These are phyloP conservation scores for Cyanoderma ruficeps DNA, from an alignment of 2,113 vertebrate species.

Conservation along the genomic window DNA sequence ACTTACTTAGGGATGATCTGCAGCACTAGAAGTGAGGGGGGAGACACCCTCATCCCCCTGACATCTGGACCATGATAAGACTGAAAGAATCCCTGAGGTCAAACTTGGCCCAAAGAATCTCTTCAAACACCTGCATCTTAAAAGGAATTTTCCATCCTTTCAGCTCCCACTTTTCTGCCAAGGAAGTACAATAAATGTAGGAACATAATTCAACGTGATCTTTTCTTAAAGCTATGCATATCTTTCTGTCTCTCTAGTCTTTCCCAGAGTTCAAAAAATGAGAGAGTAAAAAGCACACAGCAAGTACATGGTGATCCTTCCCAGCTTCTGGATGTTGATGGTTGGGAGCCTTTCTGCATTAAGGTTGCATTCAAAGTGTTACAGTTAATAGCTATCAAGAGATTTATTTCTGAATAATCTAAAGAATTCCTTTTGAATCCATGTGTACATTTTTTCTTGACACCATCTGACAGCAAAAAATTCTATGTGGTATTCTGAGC, in stretches of 20 bases:
- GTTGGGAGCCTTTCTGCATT: neutral
- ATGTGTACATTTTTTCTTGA: neutral
- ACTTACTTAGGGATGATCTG: conserved; percentile 10
- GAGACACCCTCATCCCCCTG: neutral
- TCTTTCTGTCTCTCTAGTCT: neutral
- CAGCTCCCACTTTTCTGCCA: conserved; percentile 44
- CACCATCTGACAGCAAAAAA: neutral
- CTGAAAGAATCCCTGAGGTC: conserved; percentile 26
- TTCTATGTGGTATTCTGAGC: neutral
- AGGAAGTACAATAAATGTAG: conserved; percentile 37
- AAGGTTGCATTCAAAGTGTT: neutral
- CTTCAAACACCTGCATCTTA: conserved; percentile 37
- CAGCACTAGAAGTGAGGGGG: neutral
- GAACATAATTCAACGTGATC: neutral
- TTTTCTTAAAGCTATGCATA: neutral
- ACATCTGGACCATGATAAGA: conserved; percentile 25
- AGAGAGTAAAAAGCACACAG: neutral
- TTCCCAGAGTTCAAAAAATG: neutral
- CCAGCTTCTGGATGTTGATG: neutral
- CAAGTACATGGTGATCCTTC: neutral
- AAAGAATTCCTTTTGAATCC: neutral
- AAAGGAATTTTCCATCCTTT: conserved; percentile 64
- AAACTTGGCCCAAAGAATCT: conserved; percentile 32
- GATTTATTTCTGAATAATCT: neutral
- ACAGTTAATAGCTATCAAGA: neutral